Evolutionary conservation across 2,888 invertebrate species (phyloP), one percentile per base, ranked within the genome.

Genomic region (Drosophila melanosoma): DNA sequence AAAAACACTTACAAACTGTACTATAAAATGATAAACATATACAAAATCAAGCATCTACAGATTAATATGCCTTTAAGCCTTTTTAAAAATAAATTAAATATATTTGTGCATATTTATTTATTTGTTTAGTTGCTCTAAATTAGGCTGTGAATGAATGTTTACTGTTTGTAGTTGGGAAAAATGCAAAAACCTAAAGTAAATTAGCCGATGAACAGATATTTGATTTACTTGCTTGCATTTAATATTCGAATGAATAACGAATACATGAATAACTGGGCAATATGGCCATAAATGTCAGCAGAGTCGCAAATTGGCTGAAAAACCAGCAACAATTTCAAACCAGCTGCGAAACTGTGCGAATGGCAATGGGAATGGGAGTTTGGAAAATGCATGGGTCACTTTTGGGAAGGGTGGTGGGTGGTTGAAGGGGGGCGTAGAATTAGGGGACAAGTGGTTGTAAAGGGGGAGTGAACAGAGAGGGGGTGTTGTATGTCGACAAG

Each of bases 231-330:
- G 83, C 82, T 80, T 82, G 74, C 80, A 84, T 84, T 84, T 73
- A 73, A 87, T 80, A 87, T 87, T 66, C 70, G 67, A 75, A 69
- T 69, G 68, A 68, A 68, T 68, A 57, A 57, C 68, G 68, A 69
- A 69, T 58, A 51, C 15, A 23, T 15, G 68, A 23, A 48, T 57
- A 68, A 49, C 65, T 69, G 64, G 57, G 70, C 58, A 74, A 65
- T 36, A 80, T 74, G 84, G 79, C 76, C 87, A 90, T 82, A 87
- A 89, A 86, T 83, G 86, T 83, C 87, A 75, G 80, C 81, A 75
- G 76, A 85, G 65, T 83, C 86, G 76, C 80, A 83, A 83, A 87
- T 88, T 89, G 82, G 82, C 85, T 83, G 69, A 82, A 84, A 87
- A 78, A 70, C 76, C 75, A 83, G 73, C 83, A 82, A 84, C 85